Evolutionary conservation across 2,888 invertebrate genomes (phyloP), one percentile per base, ranked within the genome.

Genomic region (Belgica antarctica): DNA sequence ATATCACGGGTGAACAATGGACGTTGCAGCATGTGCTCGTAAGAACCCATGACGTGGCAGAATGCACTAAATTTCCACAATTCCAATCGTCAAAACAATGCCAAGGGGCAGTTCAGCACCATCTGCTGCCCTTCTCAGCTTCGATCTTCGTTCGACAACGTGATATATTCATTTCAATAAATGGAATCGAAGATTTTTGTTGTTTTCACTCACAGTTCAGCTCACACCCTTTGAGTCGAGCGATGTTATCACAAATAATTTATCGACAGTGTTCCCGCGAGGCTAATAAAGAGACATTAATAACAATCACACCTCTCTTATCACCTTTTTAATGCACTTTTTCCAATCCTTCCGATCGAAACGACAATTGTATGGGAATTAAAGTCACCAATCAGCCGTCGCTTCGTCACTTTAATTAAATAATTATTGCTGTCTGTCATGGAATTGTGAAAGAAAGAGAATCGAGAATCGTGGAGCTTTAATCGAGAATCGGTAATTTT

Each of bases 351-450:
- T 59, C n/a, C 22, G 22, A 22, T 5, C 12, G 22, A 52, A 17
- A 52, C 7, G 19, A 19, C 7, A 52, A 52, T 7, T 22, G 25
- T 27, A 19, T 57, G 5, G 7, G 28, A 47, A n/a, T 10, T 10
- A 47, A 31, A n/a, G 36, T 31, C 12, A 46, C 28, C 65, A 66
- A 66, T 66, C 65, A 66, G 22, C 8, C n/a, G 52, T 59, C 59
- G 25, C 46, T n/a, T 47, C 24, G 41, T 31, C 62, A 8, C 27
- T 34, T 57, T 68, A 57, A 68, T 68, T 68, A 68, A 68, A 68
- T 31, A 68, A 68, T 68, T 47, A 68, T 52, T 66, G 57, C 31
- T 31, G 52, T 57, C 57, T 52, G 57, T 57, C 57, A 68, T 47
- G 68, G n/a, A 68, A 22, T 22, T 15, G 52, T 52, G 52, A 10